phyloP scores from a whole-genome alignment of 30 jellyfish, hydroid and myxozoan species.

The Pseudorhiza aurosa region DNA sequence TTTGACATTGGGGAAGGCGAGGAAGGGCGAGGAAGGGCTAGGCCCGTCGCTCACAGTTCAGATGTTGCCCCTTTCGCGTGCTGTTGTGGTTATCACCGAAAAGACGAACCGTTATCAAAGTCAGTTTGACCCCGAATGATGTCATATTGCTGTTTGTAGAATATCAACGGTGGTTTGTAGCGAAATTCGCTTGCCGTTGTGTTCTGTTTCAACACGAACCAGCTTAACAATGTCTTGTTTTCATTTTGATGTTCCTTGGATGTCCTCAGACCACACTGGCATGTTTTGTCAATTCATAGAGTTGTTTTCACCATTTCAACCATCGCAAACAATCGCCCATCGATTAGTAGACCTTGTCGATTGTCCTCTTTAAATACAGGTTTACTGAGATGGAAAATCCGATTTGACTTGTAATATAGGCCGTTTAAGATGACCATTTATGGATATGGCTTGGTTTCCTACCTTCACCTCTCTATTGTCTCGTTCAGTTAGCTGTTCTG shows the following conservation, averaged over 20 bases:
- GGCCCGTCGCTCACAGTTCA: neutral
- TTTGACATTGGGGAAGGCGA: too few species aligned
- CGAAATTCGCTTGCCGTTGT: neutral
- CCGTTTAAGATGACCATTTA: constrained; percentile 30
- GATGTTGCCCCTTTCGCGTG: neutral
- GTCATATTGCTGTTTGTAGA: neutral
- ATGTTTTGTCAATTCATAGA: constrained; percentile 23
- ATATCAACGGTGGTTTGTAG: neutral
- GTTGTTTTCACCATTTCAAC: constrained; percentile 30
- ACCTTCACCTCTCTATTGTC: neutral
- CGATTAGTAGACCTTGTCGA: constrained; percentile 40
- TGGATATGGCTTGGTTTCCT: constrained; percentile 8
- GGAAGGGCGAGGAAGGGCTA: too few species aligned
- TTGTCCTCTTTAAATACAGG: constrained; percentile 16
- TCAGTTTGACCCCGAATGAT: neutral
- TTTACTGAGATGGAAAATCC: constrained; percentile 36
- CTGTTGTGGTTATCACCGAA: neutral
- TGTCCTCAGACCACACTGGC: constrained; percentile 59
- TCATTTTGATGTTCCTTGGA: neutral
- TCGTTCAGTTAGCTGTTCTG: neutral
- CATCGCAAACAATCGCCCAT: constrained; percentile 32
- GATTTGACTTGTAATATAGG: constrained; percentile 11
- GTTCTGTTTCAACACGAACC: neutral
- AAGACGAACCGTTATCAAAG: neutral
- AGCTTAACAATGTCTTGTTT: neutral